Evolutionary conservation across 35 echinoderm and acorn worm genomes (phyloP).

Genomic region (Holothuria glaberrima): DNA sequence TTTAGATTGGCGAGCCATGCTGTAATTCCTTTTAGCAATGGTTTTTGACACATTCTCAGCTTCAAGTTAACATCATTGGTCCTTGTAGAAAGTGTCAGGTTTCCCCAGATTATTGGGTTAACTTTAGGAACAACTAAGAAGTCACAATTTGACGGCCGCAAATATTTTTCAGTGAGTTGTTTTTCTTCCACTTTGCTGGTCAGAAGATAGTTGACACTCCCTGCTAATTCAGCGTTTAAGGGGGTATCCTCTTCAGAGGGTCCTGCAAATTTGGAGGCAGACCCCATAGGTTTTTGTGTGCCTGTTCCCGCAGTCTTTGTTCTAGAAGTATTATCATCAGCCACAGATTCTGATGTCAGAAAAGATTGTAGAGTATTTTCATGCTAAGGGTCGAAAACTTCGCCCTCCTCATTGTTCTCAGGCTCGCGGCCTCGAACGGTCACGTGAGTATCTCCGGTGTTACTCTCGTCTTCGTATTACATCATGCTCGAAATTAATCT

Average conservation of each 20-base stretch:
- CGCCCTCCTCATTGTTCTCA: too few relatives aligned
- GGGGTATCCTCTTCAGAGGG: neutral
- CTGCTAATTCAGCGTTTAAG: neutral
- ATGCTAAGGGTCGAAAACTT: too few relatives aligned
- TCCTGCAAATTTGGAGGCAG: neutral
- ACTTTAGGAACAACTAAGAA: constrained; percentile 9
- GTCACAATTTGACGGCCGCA: constrained; percentile 18
- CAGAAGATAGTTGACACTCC: neutral
- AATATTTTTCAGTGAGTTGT: constrained; percentile 40
- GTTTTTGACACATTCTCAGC: neutral
- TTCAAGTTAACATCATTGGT: constrained; percentile 34
- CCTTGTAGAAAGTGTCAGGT: neutral
- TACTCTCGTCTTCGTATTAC: too few relatives aligned
- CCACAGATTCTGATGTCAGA: too few relatives aligned
- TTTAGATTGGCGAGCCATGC: neutral
- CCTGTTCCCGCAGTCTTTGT: too few relatives aligned
- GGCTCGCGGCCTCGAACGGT: too few relatives aligned
- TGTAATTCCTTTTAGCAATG: neutral
- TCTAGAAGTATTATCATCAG: too few relatives aligned
- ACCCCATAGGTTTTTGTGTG: too few relatives aligned
- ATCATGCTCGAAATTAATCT: too few relatives aligned
- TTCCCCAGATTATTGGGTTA: constrained; percentile 43
- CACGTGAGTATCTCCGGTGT: too few relatives aligned
- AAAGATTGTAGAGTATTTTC: too few relatives aligned
- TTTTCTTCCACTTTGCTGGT: constrained; percentile 19